Evolutionary conservation across 2,888 invertebrate genomes (phyloP).

Genomic region (Caenorhabditis sp.): DNA sequence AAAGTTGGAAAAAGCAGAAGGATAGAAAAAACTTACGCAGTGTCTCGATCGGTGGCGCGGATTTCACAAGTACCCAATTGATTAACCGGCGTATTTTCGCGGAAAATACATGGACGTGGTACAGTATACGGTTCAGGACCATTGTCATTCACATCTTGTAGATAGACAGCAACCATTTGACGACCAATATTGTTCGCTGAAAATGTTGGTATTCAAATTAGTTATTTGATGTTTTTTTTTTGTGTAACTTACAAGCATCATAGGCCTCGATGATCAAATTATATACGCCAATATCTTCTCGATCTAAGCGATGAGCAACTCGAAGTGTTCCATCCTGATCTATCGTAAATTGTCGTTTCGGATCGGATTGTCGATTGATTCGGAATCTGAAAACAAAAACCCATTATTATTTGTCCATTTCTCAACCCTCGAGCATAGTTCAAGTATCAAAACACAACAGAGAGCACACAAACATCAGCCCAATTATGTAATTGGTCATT

Average conservation of each 20-base stretch:
- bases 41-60: slow-evolving; percentile 66
- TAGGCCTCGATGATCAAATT: slow-evolving; percentile 94
- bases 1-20: not conserved
- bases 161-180: slow-evolving; percentile 81
- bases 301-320: slow-evolving; percentile 88
- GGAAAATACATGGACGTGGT: slow-evolving; percentile 89
- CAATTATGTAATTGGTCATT: too few species aligned
- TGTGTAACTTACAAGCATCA: slow-evolving; percentile 79
- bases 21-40: slow-evolving; percentile 42
- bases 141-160: slow-evolving; percentile 90
- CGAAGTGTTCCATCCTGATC: slow-evolving; percentile 93
- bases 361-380: slow-evolving; percentile 89
- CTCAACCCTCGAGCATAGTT: not conserved
- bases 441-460: too few species aligned
- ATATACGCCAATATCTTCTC: slow-evolving; percentile 92
- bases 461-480: too few species aligned
- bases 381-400: slow-evolving; percentile 66
- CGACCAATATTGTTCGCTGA: slow-evolving; percentile 82
- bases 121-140: slow-evolving; percentile 86
- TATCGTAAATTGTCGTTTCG: slow-evolving; percentile 90
- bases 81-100: slow-evolving; percentile 88
- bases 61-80: slow-evolving; percentile 76
- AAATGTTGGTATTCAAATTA: not conserved
- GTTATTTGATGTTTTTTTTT: not conserved
- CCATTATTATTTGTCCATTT: not conserved